A percentile compares a stretch with the other conserved stretches of the same genome.
Conservation (phyloP, 92 coral and sea anemone genomes). For the Desmophyllum pertusum region DNA sequence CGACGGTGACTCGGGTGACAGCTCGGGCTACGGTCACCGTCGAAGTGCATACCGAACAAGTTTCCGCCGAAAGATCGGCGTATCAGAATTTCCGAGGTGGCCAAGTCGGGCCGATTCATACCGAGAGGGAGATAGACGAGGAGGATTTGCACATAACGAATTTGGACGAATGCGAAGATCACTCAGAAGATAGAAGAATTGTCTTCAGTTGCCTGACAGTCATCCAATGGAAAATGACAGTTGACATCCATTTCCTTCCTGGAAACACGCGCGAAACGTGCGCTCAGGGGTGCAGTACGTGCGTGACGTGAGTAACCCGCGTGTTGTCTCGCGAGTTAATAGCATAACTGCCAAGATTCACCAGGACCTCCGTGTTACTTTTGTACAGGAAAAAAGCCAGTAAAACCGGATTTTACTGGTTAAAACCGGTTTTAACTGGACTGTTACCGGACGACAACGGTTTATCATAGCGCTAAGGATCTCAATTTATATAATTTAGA, state of each 20-base stretch:
- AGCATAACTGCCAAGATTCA: background rate
- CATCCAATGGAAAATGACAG: background rate
- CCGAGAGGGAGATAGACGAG: conserved; percentile 14
- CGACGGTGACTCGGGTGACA: conserved; percentile 82
- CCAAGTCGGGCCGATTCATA: conserved; percentile 34
- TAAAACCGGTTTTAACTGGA: background rate
- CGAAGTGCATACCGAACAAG: conserved; percentile 75
- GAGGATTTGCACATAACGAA: conserved; percentile 29
- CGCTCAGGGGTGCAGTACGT: background rate
- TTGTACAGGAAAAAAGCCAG: conserved; percentile 24
- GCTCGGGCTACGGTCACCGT: conserved; percentile 91
- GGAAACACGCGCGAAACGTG: conserved; percentile 23
- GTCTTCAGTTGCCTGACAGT: background rate
- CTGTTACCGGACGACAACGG: conserved; percentile 8
- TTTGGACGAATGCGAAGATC: conserved; percentile 25
- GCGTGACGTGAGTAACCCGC: conserved; percentile 1
- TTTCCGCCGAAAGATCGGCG: conserved; percentile 55
- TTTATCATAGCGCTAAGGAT: conserved; percentile 1
- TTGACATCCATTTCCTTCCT: background rate
- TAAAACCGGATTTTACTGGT: conserved; percentile 53
- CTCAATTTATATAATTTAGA: conserved; percentile 38
- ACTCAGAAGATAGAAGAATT: conserved; percentile 1
- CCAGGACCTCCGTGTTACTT: background rate
- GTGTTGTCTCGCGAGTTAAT: background rate
- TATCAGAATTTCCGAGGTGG: conserved; percentile 40